A percentile compares a stretch with the other conserved stretches of the same genome.
Evolutionary conservation across 1,140 invertebrate genomes (phyloP).

Genomic region (Drosophila pseudoobscura): DNA sequence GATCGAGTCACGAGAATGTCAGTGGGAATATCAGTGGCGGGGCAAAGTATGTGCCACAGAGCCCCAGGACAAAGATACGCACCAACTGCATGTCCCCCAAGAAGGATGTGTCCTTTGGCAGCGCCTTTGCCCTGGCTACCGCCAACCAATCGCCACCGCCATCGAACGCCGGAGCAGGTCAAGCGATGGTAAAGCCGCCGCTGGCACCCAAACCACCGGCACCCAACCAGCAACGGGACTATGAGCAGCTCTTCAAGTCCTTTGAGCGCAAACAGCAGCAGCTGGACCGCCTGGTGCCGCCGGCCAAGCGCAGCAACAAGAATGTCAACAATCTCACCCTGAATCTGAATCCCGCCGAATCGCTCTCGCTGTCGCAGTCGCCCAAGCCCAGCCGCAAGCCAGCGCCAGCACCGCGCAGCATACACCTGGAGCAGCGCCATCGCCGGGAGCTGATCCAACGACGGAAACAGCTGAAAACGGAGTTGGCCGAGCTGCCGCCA

Average conservation of each 20-base stretch:
- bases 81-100: conserved; percentile 83
- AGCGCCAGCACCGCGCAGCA: conserved; percentile 84
- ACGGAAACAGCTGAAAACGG: conserved; percentile 58
- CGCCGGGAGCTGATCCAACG: conserved; percentile 85
- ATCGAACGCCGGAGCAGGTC: conserved; percentile 7
- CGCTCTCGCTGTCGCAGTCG: conserved; percentile 33
- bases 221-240: conserved; percentile 68
- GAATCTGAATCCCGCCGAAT: conserved; percentile 50
- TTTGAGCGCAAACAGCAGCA: conserved; percentile 80
- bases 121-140: conserved; percentile 44
- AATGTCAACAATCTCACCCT: conserved; percentile 81
- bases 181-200: conserved; percentile 50
- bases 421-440: conserved; percentile 82
- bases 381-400: conserved; percentile 69
- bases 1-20: conserved; percentile 69
- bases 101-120: conserved; percentile 68
- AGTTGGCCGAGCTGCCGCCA: conserved; percentile 52
- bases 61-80: conserved; percentile 81
- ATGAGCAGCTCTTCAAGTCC: conserved; percentile 79
- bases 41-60: conserved; percentile 79
- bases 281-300: conserved; percentile 38
- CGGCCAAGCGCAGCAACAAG: conserved; percentile 63
- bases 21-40: conserved; percentile 10
- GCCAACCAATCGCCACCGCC: conserved; percentile 7
- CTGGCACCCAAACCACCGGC: conserved; percentile 60